Base-by-base conservation (phyloP, 2,888 invertebrate genomes). In the Cynaeus angustus region DNA sequence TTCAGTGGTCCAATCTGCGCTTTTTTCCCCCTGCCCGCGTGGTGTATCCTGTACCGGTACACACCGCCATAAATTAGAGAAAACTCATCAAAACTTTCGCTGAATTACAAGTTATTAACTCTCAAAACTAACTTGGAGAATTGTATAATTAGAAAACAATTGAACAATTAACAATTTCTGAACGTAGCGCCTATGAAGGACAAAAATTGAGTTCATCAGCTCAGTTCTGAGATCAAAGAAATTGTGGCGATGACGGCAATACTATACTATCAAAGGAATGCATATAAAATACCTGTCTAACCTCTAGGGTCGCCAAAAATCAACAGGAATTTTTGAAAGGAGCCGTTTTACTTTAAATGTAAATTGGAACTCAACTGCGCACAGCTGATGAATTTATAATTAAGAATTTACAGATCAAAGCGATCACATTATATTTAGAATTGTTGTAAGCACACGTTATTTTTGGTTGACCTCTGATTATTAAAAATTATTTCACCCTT, bases 251-350 rank as follows among this genome's bases (percentile, higher is more conserved):
- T 13, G 46, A 46, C n/a, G 16, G 48, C 12, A 41, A 50, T 45
- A 55, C 28, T 45, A 16, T 37, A 9, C 55, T 67, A 67, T 59
- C 67, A 67, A 67, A 61, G 48, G 43, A 59, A 58, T 67, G 53
- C 59, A 67, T 52, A 52, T 66, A 26, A 58, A 66, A 66, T 59
- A 52, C 16, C 45, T 45, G 30, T 26, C 10, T 37, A 66, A 37
- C 52, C 48, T 58, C 46, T 28, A 46, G 56, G 26, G 41, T 41
- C 56, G 12, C 56, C 56, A 55, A 55, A 53, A 55, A 38, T 38
- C 26, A 26, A 56, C 48, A 50, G 21, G 12, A 30, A 43, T 46
- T 59, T 59, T 45, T 59, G 45, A 30, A 59, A 59, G 33, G 46
- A 46, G 43, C 33, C 45, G 45, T 56, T 56, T 53, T 56, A 66